These are phyloP conservation scores for Helicoverpa assulta DNA, from an alignment of 2,888 invertebrate species.

Conservation along the genomic window DNA sequence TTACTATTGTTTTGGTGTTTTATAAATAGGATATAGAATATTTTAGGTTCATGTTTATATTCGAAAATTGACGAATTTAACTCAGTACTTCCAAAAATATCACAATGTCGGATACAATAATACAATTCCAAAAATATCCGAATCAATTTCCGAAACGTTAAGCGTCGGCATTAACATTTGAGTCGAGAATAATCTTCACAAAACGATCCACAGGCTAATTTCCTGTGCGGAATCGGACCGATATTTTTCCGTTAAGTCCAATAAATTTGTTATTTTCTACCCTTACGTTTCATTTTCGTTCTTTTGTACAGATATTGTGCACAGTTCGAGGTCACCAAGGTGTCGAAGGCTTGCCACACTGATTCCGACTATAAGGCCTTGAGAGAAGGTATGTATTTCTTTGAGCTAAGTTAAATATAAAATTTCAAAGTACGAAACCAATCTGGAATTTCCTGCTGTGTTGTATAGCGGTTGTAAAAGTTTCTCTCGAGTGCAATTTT, in stretches of 20 bases:
- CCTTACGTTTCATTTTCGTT: conserved; percentile 64
- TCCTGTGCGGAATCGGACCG: conserved; percentile 43
- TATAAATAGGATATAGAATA: no score
- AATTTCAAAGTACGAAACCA: conserved; percentile 55
- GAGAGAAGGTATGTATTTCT: conserved; percentile 92
- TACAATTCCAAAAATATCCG: conserved; percentile 5
- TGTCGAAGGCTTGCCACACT: conserved; percentile 94
- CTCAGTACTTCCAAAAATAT: not conserved
- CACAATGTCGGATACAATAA: conserved; percentile 6
- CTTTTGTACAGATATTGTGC: conserved; percentile 94
- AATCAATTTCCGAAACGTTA: conserved; percentile 32
- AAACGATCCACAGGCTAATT: conserved; percentile 45
- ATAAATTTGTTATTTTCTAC: conserved; percentile 42
- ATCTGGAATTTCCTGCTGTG: conserved; percentile 46
- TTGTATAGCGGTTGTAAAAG: conserved; percentile 38
- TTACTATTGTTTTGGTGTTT: no score
- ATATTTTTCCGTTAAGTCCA: conserved; percentile 35
- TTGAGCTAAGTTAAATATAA: conserved; percentile 21
- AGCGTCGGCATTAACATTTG: conserved; percentile 16
- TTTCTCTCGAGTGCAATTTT: conserved; percentile 46
- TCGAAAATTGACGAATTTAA: no score
- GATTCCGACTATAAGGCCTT: conserved; percentile 93
- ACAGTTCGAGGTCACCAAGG: conserved; percentile 95
- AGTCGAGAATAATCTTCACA: conserved; percentile 3
- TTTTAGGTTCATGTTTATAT: no score